These are phyloP conservation scores for Cantharis flavilabris DNA, from an alignment of 2,888 invertebrate genomes.

Conservation along the genomic window DNA sequence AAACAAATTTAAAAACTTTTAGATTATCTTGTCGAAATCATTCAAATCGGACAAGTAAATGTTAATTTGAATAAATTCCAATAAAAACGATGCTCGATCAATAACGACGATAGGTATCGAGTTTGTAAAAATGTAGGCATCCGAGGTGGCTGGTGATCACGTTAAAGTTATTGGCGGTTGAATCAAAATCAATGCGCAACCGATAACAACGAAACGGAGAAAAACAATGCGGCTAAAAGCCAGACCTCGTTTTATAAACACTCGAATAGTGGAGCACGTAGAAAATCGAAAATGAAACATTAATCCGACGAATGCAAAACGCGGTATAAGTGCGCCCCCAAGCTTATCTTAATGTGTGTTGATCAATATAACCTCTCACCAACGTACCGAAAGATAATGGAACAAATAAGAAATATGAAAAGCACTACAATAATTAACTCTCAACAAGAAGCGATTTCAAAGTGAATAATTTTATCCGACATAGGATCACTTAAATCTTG, in stretches of 20 bases:
- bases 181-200: neutral
- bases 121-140: too few species aligned
- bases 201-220: neutral
- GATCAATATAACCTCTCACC: neutral
- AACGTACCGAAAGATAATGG: neutral
- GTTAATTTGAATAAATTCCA: neutral
- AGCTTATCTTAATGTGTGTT: neutral
- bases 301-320: neutral
- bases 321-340: neutral
- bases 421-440: neutral
- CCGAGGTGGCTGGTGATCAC: too few species aligned
- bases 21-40: too few species aligned
- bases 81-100: neutral
- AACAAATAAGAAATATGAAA: neutral
- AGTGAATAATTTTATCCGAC: neutral
- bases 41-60: neutral
- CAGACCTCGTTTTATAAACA: neutral
- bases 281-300: neutral
- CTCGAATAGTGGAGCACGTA: neutral
- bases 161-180: too few species aligned
- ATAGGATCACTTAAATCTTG: neutral
- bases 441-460: neutral
- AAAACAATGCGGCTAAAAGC: neutral
- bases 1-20: too few species aligned
- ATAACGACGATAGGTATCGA: too few species aligned